phyloP scores from a whole-genome alignment of 37 sponge, comb jelly and placozoan species.

The Corticium candelabrum region DNA sequence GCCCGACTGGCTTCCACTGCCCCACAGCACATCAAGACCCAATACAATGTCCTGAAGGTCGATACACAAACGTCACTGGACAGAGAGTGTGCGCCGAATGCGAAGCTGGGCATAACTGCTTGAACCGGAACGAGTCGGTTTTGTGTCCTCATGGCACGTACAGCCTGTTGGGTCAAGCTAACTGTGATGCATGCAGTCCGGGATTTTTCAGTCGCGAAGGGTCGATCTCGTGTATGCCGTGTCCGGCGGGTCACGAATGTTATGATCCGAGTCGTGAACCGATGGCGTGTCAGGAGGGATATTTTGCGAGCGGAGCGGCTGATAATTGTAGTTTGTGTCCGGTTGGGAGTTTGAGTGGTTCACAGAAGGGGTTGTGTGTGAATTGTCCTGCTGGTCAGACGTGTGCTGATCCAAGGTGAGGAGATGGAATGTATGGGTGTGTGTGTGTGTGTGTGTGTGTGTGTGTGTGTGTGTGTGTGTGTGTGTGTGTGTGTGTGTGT shows the following conservation, averaged over 20 bases:
- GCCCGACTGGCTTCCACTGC: conserved; percentile 27
- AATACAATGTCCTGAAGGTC: conserved; percentile 12
- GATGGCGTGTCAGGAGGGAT: conserved; percentile 2
- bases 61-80: conserved; percentile 7
- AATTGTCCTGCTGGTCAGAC: neutral
- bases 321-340: neutral
- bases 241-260: conserved; percentile 16
- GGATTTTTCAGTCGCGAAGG: neutral
- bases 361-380: neutral
- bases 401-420: neutral
- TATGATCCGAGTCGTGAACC: neutral
- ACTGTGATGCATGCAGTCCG: conserved; percentile 1
- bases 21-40: conserved; percentile 2
- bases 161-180: neutral
- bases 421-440: too few relatives aligned
- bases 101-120: conserved; percentile 2
- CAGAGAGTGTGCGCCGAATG: neutral
- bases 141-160: conserved; percentile 23
- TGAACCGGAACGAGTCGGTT: neutral
- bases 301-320: neutral
- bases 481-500: too few relatives aligned
- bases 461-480: too few relatives aligned
- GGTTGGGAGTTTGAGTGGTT: neutral
- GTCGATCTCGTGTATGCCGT: neutral
- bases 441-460: neutral